Conservation (phyloP, 2,113 vertebrate species). For the Phasianus colchicus region DNA sequence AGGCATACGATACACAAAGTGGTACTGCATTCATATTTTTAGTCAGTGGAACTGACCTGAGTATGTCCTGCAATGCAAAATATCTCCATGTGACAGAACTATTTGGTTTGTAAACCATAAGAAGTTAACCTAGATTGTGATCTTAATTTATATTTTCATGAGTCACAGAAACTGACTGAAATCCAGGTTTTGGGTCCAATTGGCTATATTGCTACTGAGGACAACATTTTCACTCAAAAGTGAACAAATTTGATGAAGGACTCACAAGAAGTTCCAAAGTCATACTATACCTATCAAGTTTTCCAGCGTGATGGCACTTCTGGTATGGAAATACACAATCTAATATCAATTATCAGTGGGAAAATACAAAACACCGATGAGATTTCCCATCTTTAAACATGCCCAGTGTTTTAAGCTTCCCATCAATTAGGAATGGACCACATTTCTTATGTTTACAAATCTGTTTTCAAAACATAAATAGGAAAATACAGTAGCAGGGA, state of each 20-base stretch:
- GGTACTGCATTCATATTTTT: background rate
- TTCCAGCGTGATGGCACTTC: background rate
- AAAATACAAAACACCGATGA: background rate
- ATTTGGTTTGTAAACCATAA: background rate
- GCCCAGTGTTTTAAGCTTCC: background rate
- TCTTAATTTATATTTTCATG: background rate
- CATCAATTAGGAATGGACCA: background rate
- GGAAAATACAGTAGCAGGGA: background rate
- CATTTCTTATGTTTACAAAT: background rate
- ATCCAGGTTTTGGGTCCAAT: background rate
- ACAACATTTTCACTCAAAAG: background rate
- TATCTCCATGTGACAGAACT: background rate
- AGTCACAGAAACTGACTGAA: background rate
- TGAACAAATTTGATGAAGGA: background rate
- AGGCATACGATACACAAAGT: background rate
- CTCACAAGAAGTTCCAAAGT: background rate
- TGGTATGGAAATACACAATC: background rate
- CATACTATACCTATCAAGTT: background rate
- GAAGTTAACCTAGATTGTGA: background rate
- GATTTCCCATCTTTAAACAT: background rate
- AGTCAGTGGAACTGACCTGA: background rate
- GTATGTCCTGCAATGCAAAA: background rate
- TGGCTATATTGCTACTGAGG: background rate
- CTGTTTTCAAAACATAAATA: background rate
- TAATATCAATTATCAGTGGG: background rate